These are phyloP conservation scores for Burhinus bistriatus DNA, from an alignment of 2,113 vertebrate genomes.

Conservation along the genomic window DNA sequence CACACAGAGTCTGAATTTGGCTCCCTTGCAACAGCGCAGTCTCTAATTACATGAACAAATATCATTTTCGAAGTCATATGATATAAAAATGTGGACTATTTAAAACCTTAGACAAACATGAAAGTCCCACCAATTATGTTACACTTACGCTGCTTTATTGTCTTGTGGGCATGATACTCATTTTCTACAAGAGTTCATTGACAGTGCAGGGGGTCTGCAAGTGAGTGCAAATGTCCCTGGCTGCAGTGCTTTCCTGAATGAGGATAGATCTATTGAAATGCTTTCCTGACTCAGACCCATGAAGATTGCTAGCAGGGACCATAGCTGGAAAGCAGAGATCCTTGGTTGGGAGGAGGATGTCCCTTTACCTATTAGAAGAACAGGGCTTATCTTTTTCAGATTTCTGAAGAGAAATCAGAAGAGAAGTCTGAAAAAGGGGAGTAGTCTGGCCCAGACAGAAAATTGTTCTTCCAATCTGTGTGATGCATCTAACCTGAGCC, in stretches of 20 bases:
- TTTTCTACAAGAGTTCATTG: neutral
- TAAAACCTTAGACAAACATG: constrained; percentile 7
- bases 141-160: neutral
- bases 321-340: neutral
- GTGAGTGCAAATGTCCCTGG: neutral
- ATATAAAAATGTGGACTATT: neutral
- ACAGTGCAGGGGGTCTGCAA: neutral
- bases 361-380: neutral
- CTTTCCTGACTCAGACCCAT: neutral
- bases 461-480: neutral
- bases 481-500: neutral
- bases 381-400: neutral
- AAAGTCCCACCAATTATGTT: neutral
- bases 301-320: neutral
- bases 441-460: neutral
- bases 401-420: neutral
- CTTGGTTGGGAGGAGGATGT: neutral
- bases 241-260: neutral
- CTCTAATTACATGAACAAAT: constrained; percentile 33
- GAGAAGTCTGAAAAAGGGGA: neutral
- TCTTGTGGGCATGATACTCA: neutral
- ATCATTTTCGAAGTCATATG: neutral
- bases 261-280: neutral
- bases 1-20: neutral
- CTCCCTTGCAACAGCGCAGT: neutral